phyloP scores from a whole-genome alignment of 2,797 vertebrate species.

The Parauchenoglanis punctatus region DNA sequence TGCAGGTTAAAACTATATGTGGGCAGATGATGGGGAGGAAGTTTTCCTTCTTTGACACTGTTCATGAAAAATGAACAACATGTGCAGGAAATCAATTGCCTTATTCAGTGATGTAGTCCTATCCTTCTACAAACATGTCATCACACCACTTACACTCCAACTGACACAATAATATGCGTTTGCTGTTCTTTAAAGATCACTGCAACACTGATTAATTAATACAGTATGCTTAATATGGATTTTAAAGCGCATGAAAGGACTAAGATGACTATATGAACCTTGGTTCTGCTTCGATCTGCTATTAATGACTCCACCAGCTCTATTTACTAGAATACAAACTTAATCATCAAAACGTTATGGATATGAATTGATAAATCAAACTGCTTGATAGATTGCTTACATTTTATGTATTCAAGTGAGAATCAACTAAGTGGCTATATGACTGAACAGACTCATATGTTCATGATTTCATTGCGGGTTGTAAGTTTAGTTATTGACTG shows the following conservation, averaged over 20 bases:
- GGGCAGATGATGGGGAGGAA: slow-evolving; percentile 67
- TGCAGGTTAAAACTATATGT: slow-evolving; percentile 73
- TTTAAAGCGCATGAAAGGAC: not conserved
- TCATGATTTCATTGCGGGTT: not conserved
- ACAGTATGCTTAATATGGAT: not conserved
- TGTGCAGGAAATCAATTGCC: not conserved
- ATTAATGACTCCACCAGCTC: not conserved
- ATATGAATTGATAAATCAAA: not conserved
- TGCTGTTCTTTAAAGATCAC: slow-evolving; percentile 1
- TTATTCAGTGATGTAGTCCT: slow-evolving; percentile 18
- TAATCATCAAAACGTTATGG: not conserved
- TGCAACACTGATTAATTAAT: not conserved
- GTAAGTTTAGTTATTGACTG: not conserved
- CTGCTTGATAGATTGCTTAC: not conserved
- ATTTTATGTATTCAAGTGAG: not conserved
- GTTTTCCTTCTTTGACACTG: slow-evolving; percentile 23
- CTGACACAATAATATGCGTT: not conserved
- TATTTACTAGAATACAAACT: not conserved
- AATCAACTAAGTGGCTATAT: not conserved
- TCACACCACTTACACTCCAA: not conserved
- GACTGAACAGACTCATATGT: not conserved
- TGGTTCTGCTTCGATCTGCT: not conserved
- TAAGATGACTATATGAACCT: not conserved
- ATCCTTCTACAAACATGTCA: not conserved
- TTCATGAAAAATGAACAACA: slow-evolving; percentile 28